These are phyloP conservation scores for Cheumatopsyche charites DNA, from an alignment of 1,140 invertebrate species.

Conservation along the genomic window DNA sequence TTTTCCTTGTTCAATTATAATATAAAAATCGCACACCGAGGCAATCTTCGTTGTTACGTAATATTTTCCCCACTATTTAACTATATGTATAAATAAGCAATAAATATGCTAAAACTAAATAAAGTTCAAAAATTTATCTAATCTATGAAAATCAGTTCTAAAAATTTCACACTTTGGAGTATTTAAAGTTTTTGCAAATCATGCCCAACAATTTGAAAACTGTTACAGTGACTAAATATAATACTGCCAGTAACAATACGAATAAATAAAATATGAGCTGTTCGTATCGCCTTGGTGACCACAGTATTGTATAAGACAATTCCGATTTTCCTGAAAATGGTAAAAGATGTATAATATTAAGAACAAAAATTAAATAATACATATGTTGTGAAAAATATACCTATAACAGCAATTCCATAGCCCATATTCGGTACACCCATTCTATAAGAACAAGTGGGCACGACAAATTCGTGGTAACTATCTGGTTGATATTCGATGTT, in stretches of 20 bases:
- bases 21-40: too few relatives aligned
- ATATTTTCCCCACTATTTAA: too few relatives aligned
- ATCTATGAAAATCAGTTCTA: neutral
- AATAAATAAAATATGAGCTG: constrained; percentile 53
- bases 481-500: constrained; percentile 55
- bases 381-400: constrained; percentile 61
- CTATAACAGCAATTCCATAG: constrained; percentile 81
- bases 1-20: too few relatives aligned
- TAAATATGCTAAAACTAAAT: too few relatives aligned
- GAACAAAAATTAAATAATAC: constrained; percentile 29
- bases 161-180: constrained; percentile 32
- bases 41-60: too few relatives aligned
- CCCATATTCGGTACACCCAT: constrained; percentile 88
- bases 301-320: constrained; percentile 56
- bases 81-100: too few relatives aligned
- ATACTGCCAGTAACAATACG: constrained; percentile 46
- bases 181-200: constrained; percentile 13
- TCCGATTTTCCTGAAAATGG: constrained; percentile 54
- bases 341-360: constrained; percentile 33
- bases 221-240: constrained; percentile 34
- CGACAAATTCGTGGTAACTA: constrained; percentile 80
- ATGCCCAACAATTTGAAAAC: constrained; percentile 35
- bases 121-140: neutral
- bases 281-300: constrained; percentile 57
- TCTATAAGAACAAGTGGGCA: constrained; percentile 93